Evolutionary conservation across 1,140 invertebrate genomes (phyloP), one percentile per base, ranked within the genome.

Genomic region (Forficula auricularia): DNA sequence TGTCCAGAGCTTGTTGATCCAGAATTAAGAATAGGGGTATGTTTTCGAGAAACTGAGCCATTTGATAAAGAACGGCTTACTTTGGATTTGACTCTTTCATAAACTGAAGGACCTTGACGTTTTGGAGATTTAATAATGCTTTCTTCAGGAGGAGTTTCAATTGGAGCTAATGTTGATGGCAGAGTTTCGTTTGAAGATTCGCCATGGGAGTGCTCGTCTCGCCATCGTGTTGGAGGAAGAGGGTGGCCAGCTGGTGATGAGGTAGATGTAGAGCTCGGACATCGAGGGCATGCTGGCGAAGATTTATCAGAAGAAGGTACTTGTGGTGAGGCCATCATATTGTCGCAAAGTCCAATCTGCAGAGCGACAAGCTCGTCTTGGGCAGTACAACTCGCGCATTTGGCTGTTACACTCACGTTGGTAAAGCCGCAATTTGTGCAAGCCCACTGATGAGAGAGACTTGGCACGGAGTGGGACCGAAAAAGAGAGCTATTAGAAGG

Each of bases 61-160:
- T 68, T 70, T 12, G 67, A 71, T 19, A 69, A 48, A 2, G 68
- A 69, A 18, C 67, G 61, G 50, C 66, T 68, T 3, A 70, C 65
- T 56, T 70, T 70, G 3, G 65, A 66, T 63, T 69, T 67, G 45
- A 74, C 64, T 56, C 67, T 54, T 56, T 77, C 67, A 57, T 75
- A 66, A 58, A 75, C 61, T 44, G 66, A 64, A 7, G 62, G 58
- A 52, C 64, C 61, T 37, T 70, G 63, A 27, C 66, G 57, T 51
- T 71, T 70, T 16, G 66, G 64, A n/a, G 66, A 69, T 18, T 27
- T 27, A 10, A 52, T 48, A 33, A 53, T 55, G 30, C 48, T 48
- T 14, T 41, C 15, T 40, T 42, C 42, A 10, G 40, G 38, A 18
- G 38, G 20, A 30, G 33, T 43, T n/a, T 49, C 42, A 18, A 39